Percentiles rank a stretch among this genome's conserved stretches.
phyloP scores from a whole-genome alignment of 2,113 vertebrate genomes.

The Panthera tigris region DNA sequence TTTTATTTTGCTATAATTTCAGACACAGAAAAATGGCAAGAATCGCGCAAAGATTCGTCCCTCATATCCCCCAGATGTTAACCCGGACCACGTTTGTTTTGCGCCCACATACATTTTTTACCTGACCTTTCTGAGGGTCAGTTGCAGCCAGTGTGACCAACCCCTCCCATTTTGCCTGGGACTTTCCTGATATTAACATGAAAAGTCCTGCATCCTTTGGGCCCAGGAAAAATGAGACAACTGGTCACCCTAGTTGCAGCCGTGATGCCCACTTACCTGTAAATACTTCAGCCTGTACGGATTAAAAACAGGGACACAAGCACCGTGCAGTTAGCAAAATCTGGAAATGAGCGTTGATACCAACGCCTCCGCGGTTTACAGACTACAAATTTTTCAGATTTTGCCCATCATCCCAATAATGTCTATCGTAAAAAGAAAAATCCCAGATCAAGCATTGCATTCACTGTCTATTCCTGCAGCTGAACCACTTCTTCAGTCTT shows the following conservation, averaged over 20 bases:
- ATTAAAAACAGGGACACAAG: neutral
- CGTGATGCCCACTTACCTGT: neutral
- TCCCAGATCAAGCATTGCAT: neutral
- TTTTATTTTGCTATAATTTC: conserved; percentile 6
- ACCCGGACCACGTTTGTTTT: neutral
- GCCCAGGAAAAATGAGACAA: neutral
- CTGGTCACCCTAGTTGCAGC: neutral
- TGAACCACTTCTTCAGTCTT: neutral
- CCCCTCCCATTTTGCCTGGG: neutral
- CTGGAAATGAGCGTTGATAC: neutral
- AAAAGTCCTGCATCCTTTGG: neutral
- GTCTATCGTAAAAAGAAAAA: neutral
- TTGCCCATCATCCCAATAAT: neutral
- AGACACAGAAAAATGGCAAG: neutral
- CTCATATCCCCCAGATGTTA: neutral
- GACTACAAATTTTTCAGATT: neutral
- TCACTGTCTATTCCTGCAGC: neutral
- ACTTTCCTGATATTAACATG: neutral
- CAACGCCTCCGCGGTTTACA: neutral
- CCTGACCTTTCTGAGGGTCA: neutral
- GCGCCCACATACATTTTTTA: neutral
- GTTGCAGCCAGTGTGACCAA: neutral
- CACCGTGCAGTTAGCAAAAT: neutral
- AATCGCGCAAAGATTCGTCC: neutral
- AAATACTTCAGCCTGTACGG: neutral